Base-by-base conservation (phyloP, 1,140 invertebrate species). In the Aradophagus sp. region DNA sequence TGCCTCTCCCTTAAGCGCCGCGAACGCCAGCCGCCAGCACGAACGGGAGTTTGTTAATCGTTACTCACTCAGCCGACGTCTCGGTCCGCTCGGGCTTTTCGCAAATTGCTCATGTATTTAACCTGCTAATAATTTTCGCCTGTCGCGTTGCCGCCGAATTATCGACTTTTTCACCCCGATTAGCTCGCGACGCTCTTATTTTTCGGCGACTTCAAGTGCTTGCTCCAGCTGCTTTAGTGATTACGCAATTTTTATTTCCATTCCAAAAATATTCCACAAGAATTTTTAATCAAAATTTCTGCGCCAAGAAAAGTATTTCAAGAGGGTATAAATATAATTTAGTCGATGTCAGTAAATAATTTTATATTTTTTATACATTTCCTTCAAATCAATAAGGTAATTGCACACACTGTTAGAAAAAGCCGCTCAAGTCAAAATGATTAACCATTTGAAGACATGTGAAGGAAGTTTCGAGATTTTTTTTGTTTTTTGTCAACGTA, bases 11-110 rank as follows among this genome's bases (percentile, higher is more conserved):
- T 47, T 53, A 53, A 58, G 29, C 41, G 42, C 19, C 42, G 45
- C 12, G 29, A 66, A 32, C n/a, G 20, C n/a, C n/a, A n/a, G n/a
- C n/a, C 13, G 26, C 4, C 8, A 3, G 31, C 42, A 41, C 32
- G 44, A 58, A 55, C 2, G 26, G 42, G 44, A 67, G 73, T 70
- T 70, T 55, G 72, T 74, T 77, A 74, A 74, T 77, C 76, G 72
- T 79, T 75, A 79, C 71, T 77, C 74, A 75, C 76, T 74, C 74
- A 44, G 36, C 63, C 61, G 48, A 73, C 48, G 44, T 76, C 75
- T 66, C 32, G 70, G 48, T 63, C 56, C 68, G 52, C 39, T 52
- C 36, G 48, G 68, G 71, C 66, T 72, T 73, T 73, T 61, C 69
- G 32, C 68, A 62, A 76, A 77, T 76, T 70, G 75, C 55, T 65